Evolutionary conservation across 2,113 vertebrate genomes (phyloP).

Genomic region (Natator depressus): DNA sequence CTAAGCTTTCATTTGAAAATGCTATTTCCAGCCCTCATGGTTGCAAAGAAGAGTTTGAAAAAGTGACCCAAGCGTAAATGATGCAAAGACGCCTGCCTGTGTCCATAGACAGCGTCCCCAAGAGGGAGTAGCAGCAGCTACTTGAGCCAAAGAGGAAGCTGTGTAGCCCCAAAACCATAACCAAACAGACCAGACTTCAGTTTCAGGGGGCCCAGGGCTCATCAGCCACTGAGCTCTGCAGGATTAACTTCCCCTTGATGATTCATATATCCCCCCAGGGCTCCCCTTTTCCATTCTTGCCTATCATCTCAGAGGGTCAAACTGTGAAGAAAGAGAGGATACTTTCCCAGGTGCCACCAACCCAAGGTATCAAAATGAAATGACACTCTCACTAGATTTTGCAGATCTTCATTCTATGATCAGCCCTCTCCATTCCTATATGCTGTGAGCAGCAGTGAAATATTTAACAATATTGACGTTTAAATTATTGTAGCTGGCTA

Average conservation of each 20-base stretch:
- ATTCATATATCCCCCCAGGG: not conserved
- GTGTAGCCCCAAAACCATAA: accelerated
- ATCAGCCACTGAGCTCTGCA: not conserved
- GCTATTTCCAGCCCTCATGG: not conserved
- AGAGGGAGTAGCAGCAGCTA: not conserved
- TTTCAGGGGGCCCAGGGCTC: accelerated
- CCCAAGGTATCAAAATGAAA: not conserved
- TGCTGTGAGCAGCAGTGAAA: not conserved
- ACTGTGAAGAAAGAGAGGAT: not conserved
- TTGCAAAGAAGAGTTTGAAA: not conserved
- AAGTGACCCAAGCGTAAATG: not conserved
- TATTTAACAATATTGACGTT: not conserved
- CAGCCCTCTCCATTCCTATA: not conserved
- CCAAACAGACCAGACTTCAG: accelerated
- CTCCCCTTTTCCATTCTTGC: not conserved
- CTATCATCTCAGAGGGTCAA: not conserved
- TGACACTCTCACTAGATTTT: not conserved
- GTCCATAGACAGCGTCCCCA: accelerated
- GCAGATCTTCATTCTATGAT: not conserved
- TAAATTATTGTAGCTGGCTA: not conserved
- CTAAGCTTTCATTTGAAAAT: not conserved
- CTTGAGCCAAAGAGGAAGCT: accelerated
- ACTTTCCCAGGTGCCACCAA: not conserved
- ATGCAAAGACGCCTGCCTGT: not conserved
- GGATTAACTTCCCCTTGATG: not conserved